These are phyloP conservation scores for Halotydeus destructor DNA, from an alignment of 1,140 invertebrate genomes.

Conservation along the genomic window DNA sequence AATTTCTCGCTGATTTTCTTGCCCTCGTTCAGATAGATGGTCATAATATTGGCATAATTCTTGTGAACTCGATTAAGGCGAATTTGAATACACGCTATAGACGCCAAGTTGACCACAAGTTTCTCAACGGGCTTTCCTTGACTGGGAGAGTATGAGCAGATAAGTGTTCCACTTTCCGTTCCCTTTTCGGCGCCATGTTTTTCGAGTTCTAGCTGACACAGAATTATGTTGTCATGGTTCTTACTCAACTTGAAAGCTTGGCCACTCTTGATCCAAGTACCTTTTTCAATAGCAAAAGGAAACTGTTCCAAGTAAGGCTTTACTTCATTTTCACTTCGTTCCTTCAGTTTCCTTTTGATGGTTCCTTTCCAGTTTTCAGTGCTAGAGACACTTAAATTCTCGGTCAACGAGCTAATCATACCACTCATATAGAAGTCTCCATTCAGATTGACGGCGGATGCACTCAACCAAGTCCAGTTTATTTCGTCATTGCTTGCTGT, in stretches of 20 bases:
- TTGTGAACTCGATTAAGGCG: too few relatives aligned
- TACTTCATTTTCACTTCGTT: conserved; percentile 41
- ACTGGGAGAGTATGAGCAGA: conserved; percentile 31
- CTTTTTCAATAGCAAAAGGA: conserved; percentile 50
- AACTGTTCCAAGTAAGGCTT: conserved; percentile 33
- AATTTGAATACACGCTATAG: neutral
- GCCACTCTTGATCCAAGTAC: conserved; percentile 56
- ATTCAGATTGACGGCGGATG: too few relatives aligned
- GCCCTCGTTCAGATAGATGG: too few relatives aligned
- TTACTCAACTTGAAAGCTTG: conserved; percentile 37
- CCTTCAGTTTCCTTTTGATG: too few relatives aligned
- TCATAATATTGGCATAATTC: too few relatives aligned
- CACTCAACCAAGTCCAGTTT: too few relatives aligned
- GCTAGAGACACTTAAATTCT: too few relatives aligned
- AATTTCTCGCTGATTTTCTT: too few relatives aligned
- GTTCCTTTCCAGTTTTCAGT: too few relatives aligned
- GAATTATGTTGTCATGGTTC: conserved; percentile 31
- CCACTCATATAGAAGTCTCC: too few relatives aligned
- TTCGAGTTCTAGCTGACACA: conserved; percentile 56
- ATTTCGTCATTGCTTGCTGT: too few relatives aligned
- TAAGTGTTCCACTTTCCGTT: conserved; percentile 44
- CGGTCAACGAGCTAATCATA: too few relatives aligned
- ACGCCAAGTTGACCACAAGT: conserved; percentile 5
- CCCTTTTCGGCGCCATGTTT: conserved; percentile 39
- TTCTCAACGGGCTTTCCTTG: conserved; percentile 8